These are phyloP conservation scores for Phytoseiulus persimilis DNA, from an alignment of 2,888 invertebrate species.

Conservation along the genomic window DNA sequence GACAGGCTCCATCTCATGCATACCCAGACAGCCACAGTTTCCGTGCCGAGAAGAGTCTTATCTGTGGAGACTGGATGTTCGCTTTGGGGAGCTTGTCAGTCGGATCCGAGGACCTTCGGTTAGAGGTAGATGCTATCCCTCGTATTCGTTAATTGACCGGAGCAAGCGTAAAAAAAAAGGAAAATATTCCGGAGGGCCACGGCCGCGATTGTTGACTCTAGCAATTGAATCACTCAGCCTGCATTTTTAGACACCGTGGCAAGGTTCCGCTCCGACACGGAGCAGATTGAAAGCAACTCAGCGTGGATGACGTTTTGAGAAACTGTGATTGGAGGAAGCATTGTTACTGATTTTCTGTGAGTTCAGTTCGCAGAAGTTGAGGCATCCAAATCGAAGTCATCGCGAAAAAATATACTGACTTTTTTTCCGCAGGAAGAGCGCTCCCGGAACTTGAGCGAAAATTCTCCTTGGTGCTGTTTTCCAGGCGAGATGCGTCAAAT, in stretches of 20 bases:
- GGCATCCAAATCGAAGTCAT: neutral
- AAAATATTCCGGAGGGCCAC: neutral
- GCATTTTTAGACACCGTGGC: neutral
- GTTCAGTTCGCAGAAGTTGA: neutral
- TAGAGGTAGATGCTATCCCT: neutral
- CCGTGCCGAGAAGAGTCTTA: too few species aligned
- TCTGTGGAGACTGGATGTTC: too few species aligned
- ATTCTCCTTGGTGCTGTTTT: neutral
- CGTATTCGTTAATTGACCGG: neutral
- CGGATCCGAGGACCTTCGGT: too few species aligned
- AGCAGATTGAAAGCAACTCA: neutral
- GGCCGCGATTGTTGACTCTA: neutral
- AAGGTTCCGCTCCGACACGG: neutral
- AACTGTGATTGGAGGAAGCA: neutral
- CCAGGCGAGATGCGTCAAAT: neutral
- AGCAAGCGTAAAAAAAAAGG: neutral
- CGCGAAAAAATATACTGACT: neutral
- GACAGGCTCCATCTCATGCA: too few species aligned
- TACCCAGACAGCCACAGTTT: too few species aligned
- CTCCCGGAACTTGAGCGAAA: too few species aligned
- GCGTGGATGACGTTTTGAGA: neutral
- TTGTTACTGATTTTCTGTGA: neutral
- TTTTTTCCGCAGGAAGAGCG: neutral
- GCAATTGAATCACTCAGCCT: neutral
- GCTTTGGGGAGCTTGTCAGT: too few species aligned